Evolutionary conservation across 1,140 invertebrate species (phyloP).

Genomic region (Drosophila paulistorum): DNA sequence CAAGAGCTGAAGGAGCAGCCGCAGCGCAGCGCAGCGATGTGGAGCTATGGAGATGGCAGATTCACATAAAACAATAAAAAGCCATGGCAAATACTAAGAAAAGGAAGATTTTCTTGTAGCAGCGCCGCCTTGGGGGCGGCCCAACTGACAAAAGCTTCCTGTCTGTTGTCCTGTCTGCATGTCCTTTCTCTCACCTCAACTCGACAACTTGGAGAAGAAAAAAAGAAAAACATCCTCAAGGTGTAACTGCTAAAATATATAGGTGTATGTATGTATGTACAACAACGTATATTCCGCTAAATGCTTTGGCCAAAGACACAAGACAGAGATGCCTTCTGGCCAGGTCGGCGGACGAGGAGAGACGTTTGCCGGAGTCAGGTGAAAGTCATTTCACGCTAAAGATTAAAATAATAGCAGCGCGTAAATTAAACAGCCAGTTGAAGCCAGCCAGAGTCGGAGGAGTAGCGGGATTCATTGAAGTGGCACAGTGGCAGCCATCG

Average conservation of each 20-base stretch:
- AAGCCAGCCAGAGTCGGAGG: slow-evolving; percentile 36
- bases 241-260: slow-evolving; percentile 23
- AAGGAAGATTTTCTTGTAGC: slow-evolving; percentile 49
- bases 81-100: slow-evolving; percentile 50
- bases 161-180: slow-evolving; percentile 26
- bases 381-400: slow-evolving; percentile 82
- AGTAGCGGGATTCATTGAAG: slow-evolving; percentile 42
- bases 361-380: slow-evolving; percentile 53
- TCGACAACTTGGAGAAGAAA: not conserved
- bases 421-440: slow-evolving; percentile 76
- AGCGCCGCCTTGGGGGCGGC: slow-evolving; percentile 54
- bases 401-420: slow-evolving; percentile 81
- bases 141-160: slow-evolving; percentile 55
- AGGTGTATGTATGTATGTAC: slow-evolving; percentile 6
- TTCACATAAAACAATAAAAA: slow-evolving; percentile 74
- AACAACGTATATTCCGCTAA: slow-evolving; percentile 58
- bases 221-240: slow-evolving; percentile 11
- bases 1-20: not conserved
- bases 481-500: slow-evolving; percentile 24
- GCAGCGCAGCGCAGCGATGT: too few species aligned
- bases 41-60: slow-evolving; percentile 30
- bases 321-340: slow-evolving; percentile 18
- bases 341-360: not conserved
- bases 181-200: slow-evolving; percentile 9
- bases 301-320: slow-evolving; percentile 54